A percentile compares a stretch with the other conserved stretches of the same genome.
These are phyloP conservation scores for Heliconius nattereri DNA, from an alignment of 1,140 invertebrate species.

Conservation along the genomic window DNA sequence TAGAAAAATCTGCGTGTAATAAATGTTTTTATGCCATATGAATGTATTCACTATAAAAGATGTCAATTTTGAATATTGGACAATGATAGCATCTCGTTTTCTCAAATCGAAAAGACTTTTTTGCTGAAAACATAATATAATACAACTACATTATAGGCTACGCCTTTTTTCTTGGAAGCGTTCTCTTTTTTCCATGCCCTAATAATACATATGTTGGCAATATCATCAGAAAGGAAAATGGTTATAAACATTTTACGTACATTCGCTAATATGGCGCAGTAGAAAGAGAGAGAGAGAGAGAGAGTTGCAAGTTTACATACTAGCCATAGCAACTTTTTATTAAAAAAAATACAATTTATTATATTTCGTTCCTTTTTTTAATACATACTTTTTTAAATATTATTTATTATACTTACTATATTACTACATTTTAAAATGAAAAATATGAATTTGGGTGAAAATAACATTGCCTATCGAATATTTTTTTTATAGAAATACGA, in stretches of 20 bases:
- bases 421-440: too few relatives aligned
- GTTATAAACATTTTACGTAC: neutral
- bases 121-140: conserved; percentile 13
- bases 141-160: conserved; percentile 9
- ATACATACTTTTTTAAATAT: too few relatives aligned
- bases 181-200: neutral
- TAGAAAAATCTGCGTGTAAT: too few relatives aligned
- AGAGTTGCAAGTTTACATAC: neutral
- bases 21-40: neutral
- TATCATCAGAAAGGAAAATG: conserved; percentile 7
- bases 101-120: conserved; percentile 23
- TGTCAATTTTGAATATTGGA: conserved; percentile 28
- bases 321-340: too few relatives aligned
- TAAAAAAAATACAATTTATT: too few relatives aligned
- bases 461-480: too few relatives aligned
- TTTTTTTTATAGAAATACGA: too few relatives aligned
- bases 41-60: neutral
- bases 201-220: neutral
- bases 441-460: too few relatives aligned
- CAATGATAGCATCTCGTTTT: conserved; percentile 34
- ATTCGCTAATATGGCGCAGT: neutral
- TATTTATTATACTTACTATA: too few relatives aligned
- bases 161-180: conserved; percentile 27
- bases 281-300: neutral
- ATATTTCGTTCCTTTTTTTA: too few relatives aligned